Evolutionary conservation across 2,113 vertebrate species (phyloP), one percentile per base, ranked within the genome.

Genomic region (Dolichotis patagonum): DNA sequence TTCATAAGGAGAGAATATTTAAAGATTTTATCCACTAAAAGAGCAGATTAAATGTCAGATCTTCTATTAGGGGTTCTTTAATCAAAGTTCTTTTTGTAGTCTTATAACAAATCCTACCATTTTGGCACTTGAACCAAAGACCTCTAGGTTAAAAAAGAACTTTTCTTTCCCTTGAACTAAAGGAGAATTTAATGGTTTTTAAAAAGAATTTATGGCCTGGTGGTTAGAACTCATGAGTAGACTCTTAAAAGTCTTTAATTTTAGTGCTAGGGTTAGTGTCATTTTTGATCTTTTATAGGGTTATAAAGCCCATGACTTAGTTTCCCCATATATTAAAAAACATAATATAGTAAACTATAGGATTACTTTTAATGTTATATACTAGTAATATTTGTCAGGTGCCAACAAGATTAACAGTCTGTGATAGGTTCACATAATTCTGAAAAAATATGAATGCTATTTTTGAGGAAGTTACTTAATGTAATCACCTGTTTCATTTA

Each of bases 11-110:
- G 86, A 86, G 93, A 97, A 93, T 67, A 77, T 97, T 98, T 96
- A 95, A 97, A 98, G 90, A 97, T 88, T 26, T 89, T 97, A 95
- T 26, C 41, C 87, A 95, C 87, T 97, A 95, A 98, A 98, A 97
- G 90, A 96, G 7, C 88, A 96, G 92, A 97, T 98, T 98, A 98
- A 97, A 98, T 94, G 96, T 95, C 96, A 98, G 85, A 85, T 97
- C 94, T 90, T 97, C 93, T n/a, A 97, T 96, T 98, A 96, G 52
- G 54, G 41, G 65, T 84, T 97, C 78, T 98, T 96, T 97, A 97
- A 88, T 93, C 92, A 94, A 95, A 94, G 82, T 81, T 86, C 95
- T 95, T 94, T 71, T 77, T 96, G 78, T 87, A 58, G 75, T 98
- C 98, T 96, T 97, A 88, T 97, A 90, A 88, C 86, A 97, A 97